phyloP scores from a whole-genome alignment of 2,888 invertebrate species.

The Drosophila melanosoma region DNA sequence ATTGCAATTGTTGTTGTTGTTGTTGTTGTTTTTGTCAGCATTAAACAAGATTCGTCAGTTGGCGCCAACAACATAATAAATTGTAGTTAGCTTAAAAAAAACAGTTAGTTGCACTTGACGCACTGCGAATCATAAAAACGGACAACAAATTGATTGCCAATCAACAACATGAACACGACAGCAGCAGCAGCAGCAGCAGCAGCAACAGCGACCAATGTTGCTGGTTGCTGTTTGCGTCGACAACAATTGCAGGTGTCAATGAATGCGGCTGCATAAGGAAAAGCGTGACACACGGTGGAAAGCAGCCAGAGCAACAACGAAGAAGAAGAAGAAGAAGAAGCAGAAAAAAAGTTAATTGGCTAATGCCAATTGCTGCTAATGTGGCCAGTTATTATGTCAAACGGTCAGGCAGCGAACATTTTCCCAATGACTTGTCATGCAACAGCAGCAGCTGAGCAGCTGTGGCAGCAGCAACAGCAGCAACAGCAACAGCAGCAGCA shows the following conservation, averaged over 20 bases:
- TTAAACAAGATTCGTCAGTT: slow-evolving; percentile 40
- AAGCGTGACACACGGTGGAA: slow-evolving; percentile 68
- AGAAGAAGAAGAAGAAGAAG: slow-evolving; percentile 9
- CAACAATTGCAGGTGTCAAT: slow-evolving; percentile 79
- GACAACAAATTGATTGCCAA: slow-evolving; percentile 80
- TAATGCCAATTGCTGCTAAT: slow-evolving; percentile 80
- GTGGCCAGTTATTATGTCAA: slow-evolving; percentile 81
- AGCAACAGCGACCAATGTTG: slow-evolving; percentile 20
- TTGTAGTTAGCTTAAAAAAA: slow-evolving; percentile 41
- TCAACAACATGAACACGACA: slow-evolving; percentile 79
- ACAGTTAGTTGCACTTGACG: slow-evolving; percentile 74
- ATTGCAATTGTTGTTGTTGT: slow-evolving; percentile 33
- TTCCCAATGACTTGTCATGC: slow-evolving; percentile 64
- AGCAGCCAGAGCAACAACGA: slow-evolving; percentile 37
- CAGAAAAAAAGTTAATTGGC: slow-evolving; percentile 75
- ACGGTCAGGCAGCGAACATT: slow-evolving; percentile 71
- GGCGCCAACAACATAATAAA: slow-evolving; percentile 66
- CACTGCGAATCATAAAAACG: slow-evolving; percentile 80
- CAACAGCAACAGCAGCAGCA: neutral
- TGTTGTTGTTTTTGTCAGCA: slow-evolving; percentile 26
- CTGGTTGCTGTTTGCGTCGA: slow-evolving; percentile 20
- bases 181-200: slow-evolving; percentile 58
- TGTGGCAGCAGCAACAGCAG: neutral
- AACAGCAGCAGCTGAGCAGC: slow-evolving; percentile 28
- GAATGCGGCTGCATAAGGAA: slow-evolving; percentile 77